These are phyloP conservation scores for Sinocyclocheilus grahami DNA, from an alignment of 2,113 vertebrate species.

Conservation along the genomic window DNA sequence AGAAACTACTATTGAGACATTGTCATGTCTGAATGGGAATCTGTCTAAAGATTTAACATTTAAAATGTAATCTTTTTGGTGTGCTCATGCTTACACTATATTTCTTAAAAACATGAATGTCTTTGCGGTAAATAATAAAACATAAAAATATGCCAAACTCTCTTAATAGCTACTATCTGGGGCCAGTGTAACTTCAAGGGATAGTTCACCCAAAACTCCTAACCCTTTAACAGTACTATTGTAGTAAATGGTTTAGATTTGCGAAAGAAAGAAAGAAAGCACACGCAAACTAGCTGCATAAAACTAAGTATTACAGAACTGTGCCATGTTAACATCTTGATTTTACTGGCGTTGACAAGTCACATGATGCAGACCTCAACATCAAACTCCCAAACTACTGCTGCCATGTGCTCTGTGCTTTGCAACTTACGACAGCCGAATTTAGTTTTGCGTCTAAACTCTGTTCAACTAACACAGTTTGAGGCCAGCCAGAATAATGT, in stretches of 20 bases:
- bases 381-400: not conserved
- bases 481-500: not conserved
- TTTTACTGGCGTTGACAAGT: not conserved
- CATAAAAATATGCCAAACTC: too few relatives aligned
- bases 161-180: too few relatives aligned
- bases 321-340: not conserved
- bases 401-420: not conserved
- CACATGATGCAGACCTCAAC: not conserved
- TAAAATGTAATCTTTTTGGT: not conserved
- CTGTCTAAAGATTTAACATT: not conserved
- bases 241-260: not conserved
- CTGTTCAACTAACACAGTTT: constrained; percentile 34
- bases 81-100: not conserved
- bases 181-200: too few relatives aligned
- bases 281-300: not conserved
- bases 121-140: too few relatives aligned
- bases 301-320: not conserved
- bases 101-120: not conserved
- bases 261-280: too few relatives aligned
- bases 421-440: not conserved
- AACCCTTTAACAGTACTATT: not conserved
- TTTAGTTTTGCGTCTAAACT: not conserved
- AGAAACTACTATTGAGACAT: too few relatives aligned
- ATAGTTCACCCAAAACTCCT: too few relatives aligned
- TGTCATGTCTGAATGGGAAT: not conserved